Evolutionary conservation across 2,113 vertebrate genomes (phyloP), one percentile per base, ranked within the genome.

Genomic region (Calidris pugnax): DNA sequence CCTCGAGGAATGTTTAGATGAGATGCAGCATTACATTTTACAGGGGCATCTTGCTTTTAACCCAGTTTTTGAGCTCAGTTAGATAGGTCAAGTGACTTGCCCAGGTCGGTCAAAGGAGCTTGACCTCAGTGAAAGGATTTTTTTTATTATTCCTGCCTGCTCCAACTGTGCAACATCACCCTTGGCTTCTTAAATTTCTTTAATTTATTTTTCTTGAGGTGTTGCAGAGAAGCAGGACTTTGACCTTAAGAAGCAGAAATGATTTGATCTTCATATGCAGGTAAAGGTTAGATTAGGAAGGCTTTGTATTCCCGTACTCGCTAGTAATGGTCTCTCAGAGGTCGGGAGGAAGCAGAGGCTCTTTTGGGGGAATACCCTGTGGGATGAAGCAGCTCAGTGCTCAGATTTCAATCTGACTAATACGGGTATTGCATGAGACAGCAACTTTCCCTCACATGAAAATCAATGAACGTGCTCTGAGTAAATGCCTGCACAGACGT

Each of bases 1-100:
- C 92, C 91, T 91, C 3, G 55, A 92, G 96, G 91, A 67, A 69
- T 85, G 94, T 95, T 97, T 95, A 95, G 96, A 76, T 76, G 92
- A 96, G 95, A 87, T 87, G 91, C 92, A 87, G 74, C 87, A 67
- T 97, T 90, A 82, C 57, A 9, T 73, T 96, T 93, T 69, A 78
- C 41, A 74, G 92, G 71, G 77, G 72, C 87, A 56, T 88, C 74
- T 87, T 80, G 53, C 84, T 87, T 96, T 96, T 91, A 96, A 76
- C 97, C 95, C 74, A 82, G 27, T 94, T 97, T 39, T 45, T 14
- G 73, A 91, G 81, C 83, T 83, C 68, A 28, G 75, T 92, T 93
- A 87, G 91, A 81, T 55, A n/a, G 85, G 62, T 69, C 13, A 11
- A 76, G 71, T 41, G 80, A 23, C 28, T 92, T 85, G 84, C n/a